These are phyloP conservation scores for Ganaspis sp. DNA, from an alignment of 1,140 invertebrate species.

Conservation along the genomic window DNA sequence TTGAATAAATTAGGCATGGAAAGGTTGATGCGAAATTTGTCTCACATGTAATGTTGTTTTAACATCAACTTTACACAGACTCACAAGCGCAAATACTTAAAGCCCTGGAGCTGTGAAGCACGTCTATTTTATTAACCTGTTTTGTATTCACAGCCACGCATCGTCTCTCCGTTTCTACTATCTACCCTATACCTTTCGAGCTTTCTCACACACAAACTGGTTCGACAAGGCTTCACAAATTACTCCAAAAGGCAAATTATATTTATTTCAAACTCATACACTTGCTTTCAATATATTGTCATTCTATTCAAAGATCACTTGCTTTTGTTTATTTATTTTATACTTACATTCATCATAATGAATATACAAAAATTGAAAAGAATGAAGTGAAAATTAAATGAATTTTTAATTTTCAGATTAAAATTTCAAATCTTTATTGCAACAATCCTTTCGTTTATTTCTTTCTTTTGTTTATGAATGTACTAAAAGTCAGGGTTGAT, in stretches of 20 bases:
- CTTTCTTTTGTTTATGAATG: too few species aligned
- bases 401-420: too few species aligned
- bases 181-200: slow-evolving; percentile 37
- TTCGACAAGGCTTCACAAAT: slow-evolving; percentile 46
- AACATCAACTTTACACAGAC: background rate
- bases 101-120: slow-evolving; percentile 33
- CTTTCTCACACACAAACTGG: slow-evolving; percentile 44
- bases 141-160: slow-evolving; percentile 67
- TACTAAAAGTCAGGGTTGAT: too few species aligned
- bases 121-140: slow-evolving; percentile 54
- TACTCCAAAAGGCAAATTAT: slow-evolving; percentile 34
- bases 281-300: background rate
- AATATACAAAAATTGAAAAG: too few species aligned
- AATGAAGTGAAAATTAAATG: too few species aligned
- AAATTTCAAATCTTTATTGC: too few species aligned
- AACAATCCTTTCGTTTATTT: too few species aligned
- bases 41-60: background rate
- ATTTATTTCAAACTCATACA: background rate
- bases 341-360: too few species aligned
- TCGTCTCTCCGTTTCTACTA: slow-evolving; percentile 39
- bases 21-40: background rate
- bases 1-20: background rate
- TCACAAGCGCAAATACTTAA: slow-evolving; percentile 11
- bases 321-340: background rate
- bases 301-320: too few species aligned